Evolutionary conservation across 2,888 invertebrate genomes (phyloP), one percentile per base, ranked within the genome.

Genomic region (Himalopsyche tibetana): DNA sequence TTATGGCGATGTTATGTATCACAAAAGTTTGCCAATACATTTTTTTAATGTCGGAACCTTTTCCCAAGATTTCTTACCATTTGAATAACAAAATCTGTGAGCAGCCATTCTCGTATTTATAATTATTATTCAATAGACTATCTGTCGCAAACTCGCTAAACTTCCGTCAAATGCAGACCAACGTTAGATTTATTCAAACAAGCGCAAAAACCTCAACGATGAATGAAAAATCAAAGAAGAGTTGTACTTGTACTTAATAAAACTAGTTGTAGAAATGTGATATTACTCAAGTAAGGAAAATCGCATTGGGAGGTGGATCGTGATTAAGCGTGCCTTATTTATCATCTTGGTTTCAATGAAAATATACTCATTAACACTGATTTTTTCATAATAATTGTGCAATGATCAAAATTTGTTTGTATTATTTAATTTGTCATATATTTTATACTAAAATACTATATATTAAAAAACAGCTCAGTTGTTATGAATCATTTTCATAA

Each of bases 261-360:
- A 63, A 63, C 19, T 63, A 63, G n/a, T 63, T 28, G 19, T 11
- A 63, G 63, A 63, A 19, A 63, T 19, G 8, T 5, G 19, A 63
- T 63, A 63, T 19, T 63, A 63, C 19, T 63, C 80, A 45, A 45
- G 80, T 42, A n/a, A 80, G n/a, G 19, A 80, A 79, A 28, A 83
- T 80, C 84, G 84, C 81, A 69, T 9, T 45, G 84, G 84, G 84
- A 17, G 69, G 80, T 69, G 40, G 28, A 42, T 19, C 69, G 36
- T 84, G 82, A 82, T 82, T 28, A 63, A 84, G 55, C 51, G 69
- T 69, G 11, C 38, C 38, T 84, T 40, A 38, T 80, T 55, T 45
- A 79, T 80, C 56, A 80, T 45, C 84, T 80, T 36, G 51, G 36
- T 15, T n/a, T 56, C n/a, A 56, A 11, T n/a, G 17, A 6, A 56